These are phyloP conservation scores for Trissolcus japonicus DNA, from an alignment of 2,888 invertebrate species.

Conservation along the genomic window DNA sequence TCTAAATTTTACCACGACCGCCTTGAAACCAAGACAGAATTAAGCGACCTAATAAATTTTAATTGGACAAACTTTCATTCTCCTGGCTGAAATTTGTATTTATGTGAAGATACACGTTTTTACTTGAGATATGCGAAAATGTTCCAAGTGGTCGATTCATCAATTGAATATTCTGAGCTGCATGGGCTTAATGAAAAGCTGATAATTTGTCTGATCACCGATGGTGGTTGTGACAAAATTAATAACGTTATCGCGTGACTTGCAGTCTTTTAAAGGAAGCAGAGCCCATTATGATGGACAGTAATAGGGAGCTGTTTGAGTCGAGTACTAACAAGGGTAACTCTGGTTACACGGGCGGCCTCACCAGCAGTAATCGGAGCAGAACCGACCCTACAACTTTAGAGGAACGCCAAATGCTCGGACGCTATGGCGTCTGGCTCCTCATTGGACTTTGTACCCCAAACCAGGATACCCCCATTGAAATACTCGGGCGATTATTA, in stretches of 20 bases:
- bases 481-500: constrained; percentile 91
- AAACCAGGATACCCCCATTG: constrained; percentile 85
- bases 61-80: not conserved
- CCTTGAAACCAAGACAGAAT: constrained; percentile 12
- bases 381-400: constrained; percentile 75
- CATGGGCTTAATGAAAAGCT: constrained; percentile 38
- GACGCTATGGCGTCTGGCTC: constrained; percentile 97
- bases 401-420: constrained; percentile 92
- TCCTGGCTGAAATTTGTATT: not conserved
- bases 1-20: constrained; percentile 19
- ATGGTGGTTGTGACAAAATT: constrained; percentile 17
- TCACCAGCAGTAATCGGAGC: constrained; percentile 57
- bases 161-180: constrained; percentile 1
- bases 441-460: constrained; percentile 95
- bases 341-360: constrained; percentile 67
- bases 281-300: constrained; percentile 85
- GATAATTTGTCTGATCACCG: constrained; percentile 34
- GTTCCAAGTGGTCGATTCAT: no score
- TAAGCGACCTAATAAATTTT: constrained; percentile 12
- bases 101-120: not conserved
- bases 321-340: constrained; percentile 71
- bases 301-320: constrained; percentile 78
- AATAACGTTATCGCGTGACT: constrained; percentile 56
- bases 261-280: constrained; percentile 90
- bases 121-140: no score